These are phyloP conservation scores for Carlito syrichta DNA, from an alignment of 2,113 vertebrate species.

Conservation along the genomic window DNA sequence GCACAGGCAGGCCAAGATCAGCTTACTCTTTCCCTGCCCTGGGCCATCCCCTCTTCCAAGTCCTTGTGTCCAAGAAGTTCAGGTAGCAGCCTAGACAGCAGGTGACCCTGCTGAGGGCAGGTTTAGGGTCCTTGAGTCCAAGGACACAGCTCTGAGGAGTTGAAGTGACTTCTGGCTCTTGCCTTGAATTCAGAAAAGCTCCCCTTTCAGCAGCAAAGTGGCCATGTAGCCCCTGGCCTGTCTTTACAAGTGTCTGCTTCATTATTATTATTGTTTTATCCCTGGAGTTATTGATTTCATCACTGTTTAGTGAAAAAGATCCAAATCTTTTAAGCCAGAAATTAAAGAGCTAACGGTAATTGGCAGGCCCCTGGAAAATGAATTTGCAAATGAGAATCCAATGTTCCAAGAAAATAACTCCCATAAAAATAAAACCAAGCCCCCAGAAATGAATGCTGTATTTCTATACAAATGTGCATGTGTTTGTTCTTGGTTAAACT, in stretches of 20 bases:
- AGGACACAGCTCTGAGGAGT: background rate
- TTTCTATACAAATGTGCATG: background rate
- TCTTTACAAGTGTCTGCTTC: background rate
- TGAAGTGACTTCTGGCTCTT: background rate
- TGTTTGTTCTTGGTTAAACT: background rate
- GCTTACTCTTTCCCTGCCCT: background rate
- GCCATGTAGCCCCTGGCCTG: background rate
- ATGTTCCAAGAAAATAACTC: background rate
- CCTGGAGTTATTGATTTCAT: conserved; percentile 46
- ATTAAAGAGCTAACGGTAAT: conserved; percentile 54
- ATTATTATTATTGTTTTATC: conserved; percentile 12
- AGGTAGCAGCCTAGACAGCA: background rate
- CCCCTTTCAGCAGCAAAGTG: background rate
- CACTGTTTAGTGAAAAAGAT: conserved; percentile 21
- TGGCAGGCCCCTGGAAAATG: conserved; percentile 11
- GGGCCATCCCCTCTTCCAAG: background rate
- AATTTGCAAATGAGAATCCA: conserved; percentile 42
- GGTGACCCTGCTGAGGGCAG: background rate
- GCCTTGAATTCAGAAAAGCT: background rate
- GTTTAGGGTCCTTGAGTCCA: background rate
- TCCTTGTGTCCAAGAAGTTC: background rate
- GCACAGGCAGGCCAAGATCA: background rate
- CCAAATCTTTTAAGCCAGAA: conserved; percentile 54
- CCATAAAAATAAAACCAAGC: conserved; percentile 27
- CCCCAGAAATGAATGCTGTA: background rate